A percentile compares a stretch with the other conserved stretches of the same genome.
These are phyloP conservation scores for Tympanoctomys barrerae DNA, from an alignment of 2,797 vertebrate species.

Conservation along the genomic window DNA sequence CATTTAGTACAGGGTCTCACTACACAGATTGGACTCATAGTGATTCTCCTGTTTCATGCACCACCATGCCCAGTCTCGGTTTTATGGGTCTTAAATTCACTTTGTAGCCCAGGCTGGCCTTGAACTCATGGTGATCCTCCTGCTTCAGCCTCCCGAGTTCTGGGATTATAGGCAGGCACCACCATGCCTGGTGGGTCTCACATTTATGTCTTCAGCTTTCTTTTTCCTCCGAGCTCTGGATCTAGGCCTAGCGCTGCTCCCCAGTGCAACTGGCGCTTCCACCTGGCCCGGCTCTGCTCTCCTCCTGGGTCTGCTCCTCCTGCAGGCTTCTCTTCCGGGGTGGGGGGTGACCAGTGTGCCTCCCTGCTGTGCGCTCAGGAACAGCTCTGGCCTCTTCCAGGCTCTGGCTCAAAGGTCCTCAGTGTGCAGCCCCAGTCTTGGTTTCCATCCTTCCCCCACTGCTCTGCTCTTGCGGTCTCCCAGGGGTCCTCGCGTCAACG, in stretches of 20 bases:
- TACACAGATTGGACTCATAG: too few species aligned
- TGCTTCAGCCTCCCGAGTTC: background rate
- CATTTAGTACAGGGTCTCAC: too few species aligned
- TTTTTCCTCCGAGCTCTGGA: background rate
- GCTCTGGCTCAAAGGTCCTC: background rate
- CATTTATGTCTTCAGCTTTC: background rate
- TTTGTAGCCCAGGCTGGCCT: background rate
- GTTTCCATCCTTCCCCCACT: background rate
- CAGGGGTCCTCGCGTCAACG: background rate
- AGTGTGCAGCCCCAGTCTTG: background rate
- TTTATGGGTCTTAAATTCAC: background rate
- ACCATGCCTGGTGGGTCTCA: background rate
- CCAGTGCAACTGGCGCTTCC: background rate
- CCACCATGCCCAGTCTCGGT: too few species aligned
- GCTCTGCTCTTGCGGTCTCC: background rate
- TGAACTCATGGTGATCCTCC: background rate
- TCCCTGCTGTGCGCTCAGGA: background rate
- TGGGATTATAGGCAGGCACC: background rate
- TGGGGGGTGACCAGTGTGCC: too few species aligned
- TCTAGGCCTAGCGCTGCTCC: background rate
- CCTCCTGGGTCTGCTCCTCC: background rate
- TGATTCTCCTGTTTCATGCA: too few species aligned
- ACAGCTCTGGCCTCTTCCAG: background rate
- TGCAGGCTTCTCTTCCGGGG: background rate
- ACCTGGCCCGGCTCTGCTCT: background rate